Evolutionary conservation across 2,113 vertebrate genomes (phyloP), one percentile per base, ranked within the genome.

Genomic region (Eubucco bourcierii): DNA sequence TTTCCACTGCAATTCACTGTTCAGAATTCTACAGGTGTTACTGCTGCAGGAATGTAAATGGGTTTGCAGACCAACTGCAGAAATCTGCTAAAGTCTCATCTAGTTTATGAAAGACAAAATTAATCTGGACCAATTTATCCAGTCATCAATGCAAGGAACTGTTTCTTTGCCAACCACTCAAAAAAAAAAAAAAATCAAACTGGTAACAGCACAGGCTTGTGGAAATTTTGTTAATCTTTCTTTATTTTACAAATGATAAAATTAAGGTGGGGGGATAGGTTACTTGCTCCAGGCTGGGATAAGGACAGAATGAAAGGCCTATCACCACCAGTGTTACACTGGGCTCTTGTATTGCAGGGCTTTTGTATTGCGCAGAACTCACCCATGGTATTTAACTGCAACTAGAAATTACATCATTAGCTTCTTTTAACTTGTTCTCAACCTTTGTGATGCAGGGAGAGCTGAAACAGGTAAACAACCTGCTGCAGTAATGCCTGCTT

Each of bases 121-220:
- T 37, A 75, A 79, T 87, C 91, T 53, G 44, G 67, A 68, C 59
- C 71, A 46, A 76, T 72, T 68, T 25, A 76, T 17, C 29, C 64
- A 87, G 67, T 10, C 61, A 52, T 11, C 24, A 84, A 60, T 56
- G n/a, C 34, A 92, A 85, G 59, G 52, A 80, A 74, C 68, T 61
- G 77, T 29, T 46, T 59, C 9, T 65, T 68, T 73, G 76, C 37
- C 70, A 90, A 12, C 10, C 13, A 53, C 61, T 78, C 34, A 60
- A 59, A 93, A 37, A 93, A 93, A 61, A n/a, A 60, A 59, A 93
- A 37, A 93, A 93, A 61, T 67, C 64, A 88, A 91, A 75, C 27
- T 24, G 33, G 4, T 74, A 83, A 78, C 27, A 76, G n/a, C 53
- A 80, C 11, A 58, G 68, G 28, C 47, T 59, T 28, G 15, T 39